These are phyloP conservation scores for Aphelinus certus DNA, from an alignment of 1,140 invertebrate species.

Conservation along the genomic window DNA sequence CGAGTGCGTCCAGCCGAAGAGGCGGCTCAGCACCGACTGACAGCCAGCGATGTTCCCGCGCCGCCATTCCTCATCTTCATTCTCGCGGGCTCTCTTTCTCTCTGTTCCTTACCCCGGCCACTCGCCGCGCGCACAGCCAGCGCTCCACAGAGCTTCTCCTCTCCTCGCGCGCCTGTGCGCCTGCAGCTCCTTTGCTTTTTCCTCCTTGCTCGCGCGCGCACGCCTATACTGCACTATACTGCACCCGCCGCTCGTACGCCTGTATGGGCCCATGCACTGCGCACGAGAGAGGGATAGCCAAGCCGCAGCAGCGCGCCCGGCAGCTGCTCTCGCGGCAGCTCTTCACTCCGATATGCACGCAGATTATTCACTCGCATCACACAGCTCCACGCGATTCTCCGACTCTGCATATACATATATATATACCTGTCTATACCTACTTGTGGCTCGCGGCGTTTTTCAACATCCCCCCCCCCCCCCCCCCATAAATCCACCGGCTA, in stretches of 20 bases:
- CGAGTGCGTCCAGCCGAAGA: slow-evolving; percentile 24
- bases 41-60: slow-evolving; percentile 30
- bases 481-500: no score
- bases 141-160: not conserved
- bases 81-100: not conserved
- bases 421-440: no score
- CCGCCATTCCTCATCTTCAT: slow-evolving; percentile 35
- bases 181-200: not conserved
- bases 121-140: not conserved
- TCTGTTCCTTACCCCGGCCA: slow-evolving; percentile 10
- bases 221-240: not conserved
- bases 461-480: no score
- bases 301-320: no score
- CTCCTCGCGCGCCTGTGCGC: not conserved
- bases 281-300: not conserved
- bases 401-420: no score
- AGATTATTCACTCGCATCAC: no score
- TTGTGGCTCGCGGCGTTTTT: no score
- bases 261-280: not conserved
- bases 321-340: no score
- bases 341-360: no score
- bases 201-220: not conserved
- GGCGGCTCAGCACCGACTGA: slow-evolving; percentile 38
- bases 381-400: no score
- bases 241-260: not conserved